Conservation (phyloP, 2,888 invertebrate species). For the Stenodema calcarata region DNA sequence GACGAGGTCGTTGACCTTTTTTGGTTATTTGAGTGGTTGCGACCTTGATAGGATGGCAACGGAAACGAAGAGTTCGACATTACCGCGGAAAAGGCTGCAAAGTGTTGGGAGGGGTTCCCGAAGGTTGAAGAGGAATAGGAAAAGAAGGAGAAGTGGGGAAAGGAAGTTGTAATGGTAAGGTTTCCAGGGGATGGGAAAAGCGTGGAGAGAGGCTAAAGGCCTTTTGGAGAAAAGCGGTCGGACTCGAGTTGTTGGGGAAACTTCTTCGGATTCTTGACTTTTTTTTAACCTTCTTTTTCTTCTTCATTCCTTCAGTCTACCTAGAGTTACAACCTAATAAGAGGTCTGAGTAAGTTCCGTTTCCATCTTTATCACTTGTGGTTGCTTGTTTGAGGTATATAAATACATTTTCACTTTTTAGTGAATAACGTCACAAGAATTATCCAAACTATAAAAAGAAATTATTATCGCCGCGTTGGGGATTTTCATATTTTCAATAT, state of each 20-base stretch:
- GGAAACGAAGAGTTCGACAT: background rate
- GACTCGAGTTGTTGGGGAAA: background rate
- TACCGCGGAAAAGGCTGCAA: background rate
- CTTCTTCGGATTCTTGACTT: background rate
- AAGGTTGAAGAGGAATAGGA: background rate
- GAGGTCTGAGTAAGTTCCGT: too few species aligned
- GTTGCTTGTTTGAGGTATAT: too few species aligned
- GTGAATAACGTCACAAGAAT: too few species aligned
- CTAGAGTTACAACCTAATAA: background rate
- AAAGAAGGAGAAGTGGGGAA: background rate
- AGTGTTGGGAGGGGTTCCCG: background rate
- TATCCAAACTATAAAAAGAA: too few species aligned
- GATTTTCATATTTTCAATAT: too few species aligned
- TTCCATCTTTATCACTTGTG: too few species aligned
- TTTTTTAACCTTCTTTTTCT: background rate
- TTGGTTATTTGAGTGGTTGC: background rate
- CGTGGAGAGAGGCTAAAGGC: background rate
- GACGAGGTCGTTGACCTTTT: background rate
- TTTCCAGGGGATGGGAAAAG: background rate
- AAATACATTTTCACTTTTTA: too few species aligned
- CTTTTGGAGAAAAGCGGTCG: background rate
- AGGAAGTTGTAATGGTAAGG: background rate
- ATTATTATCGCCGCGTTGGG: too few species aligned
- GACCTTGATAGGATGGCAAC: background rate
- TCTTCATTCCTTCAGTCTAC: background rate